Conservation (phyloP, 2,797 vertebrate genomes). For the Astyanax mexicanus region DNA sequence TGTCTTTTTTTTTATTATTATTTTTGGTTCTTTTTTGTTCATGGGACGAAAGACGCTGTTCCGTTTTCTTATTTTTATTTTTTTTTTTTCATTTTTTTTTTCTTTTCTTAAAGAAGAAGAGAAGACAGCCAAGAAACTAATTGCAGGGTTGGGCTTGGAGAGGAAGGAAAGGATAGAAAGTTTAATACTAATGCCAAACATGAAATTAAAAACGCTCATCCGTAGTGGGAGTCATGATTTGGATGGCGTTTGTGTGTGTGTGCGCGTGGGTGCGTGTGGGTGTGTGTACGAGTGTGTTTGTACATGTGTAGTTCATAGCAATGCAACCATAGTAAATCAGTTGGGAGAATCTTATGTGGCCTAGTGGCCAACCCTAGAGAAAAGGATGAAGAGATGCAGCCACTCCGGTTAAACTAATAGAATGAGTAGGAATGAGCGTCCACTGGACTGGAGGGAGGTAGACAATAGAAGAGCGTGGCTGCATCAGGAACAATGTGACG, state of each 20-base stretch:
- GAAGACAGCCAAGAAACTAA: slow-evolving; percentile 52
- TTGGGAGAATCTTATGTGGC: slow-evolving; percentile 41
- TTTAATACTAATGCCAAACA: slow-evolving; percentile 75
- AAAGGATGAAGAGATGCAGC: not conserved
- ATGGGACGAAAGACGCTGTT: slow-evolving; percentile 44
- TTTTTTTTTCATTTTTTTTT: slow-evolving; percentile 63
- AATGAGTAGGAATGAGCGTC: not conserved
- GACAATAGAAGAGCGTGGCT: slow-evolving; percentile 14
- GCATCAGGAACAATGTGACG: slow-evolving; percentile 22
- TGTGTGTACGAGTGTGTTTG: slow-evolving; percentile 42
- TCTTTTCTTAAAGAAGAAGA: slow-evolving; percentile 62
- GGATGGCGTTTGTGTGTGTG: slow-evolving; percentile 48
- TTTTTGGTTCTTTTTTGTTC: slow-evolving; percentile 58
- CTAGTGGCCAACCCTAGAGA: slow-evolving; percentile 10
- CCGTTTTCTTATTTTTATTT: too few species aligned
- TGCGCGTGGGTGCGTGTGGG: slow-evolving; percentile 46
- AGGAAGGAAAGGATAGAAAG: slow-evolving; percentile 53
- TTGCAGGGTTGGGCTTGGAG: slow-evolving; percentile 49
- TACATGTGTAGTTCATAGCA: slow-evolving; percentile 63
- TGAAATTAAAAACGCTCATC: slow-evolving; percentile 73
- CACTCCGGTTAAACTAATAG: not conserved
- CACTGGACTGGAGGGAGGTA: not conserved
- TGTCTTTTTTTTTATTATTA: too few species aligned
- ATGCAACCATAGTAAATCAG: slow-evolving; percentile 66
- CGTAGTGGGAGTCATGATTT: slow-evolving; percentile 60